These are phyloP conservation scores for Pedetes capensis DNA, from an alignment of 2,113 vertebrate genomes.

Conservation along the genomic window DNA sequence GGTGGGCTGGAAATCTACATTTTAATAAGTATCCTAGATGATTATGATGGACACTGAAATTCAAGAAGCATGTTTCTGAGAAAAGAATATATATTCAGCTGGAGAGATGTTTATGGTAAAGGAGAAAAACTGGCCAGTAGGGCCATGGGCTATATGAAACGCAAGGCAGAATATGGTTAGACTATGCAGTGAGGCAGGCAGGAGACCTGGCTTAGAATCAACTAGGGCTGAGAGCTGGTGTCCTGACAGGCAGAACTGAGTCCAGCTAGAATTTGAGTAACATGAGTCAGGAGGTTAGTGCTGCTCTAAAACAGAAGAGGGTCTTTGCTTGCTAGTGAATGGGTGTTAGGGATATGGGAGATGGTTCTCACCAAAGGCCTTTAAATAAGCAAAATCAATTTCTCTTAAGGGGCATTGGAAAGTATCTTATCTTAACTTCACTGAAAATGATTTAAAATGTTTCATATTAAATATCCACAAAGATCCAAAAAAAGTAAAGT, in stretches of 20 bases:
- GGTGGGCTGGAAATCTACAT: neutral
- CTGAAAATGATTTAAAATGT: conserved; percentile 28
- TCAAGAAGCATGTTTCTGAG: neutral
- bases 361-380: neutral
- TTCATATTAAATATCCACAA: conserved; percentile 30
- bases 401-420: neutral
- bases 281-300: neutral
- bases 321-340: neutral
- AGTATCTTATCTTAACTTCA: conserved; percentile 1
- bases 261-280: neutral
- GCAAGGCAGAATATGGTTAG: neutral
- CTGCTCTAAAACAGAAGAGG: neutral
- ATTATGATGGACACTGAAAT: neutral
- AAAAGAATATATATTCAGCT: neutral
- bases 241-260: neutral
- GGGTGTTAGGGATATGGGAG: neutral
- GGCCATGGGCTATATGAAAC: neutral
- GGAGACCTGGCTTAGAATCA: neutral
- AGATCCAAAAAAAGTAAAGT: conserved; percentile 31
- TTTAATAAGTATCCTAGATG: neutral
- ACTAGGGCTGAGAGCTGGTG: neutral
- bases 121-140: neutral
- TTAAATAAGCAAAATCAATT: neutral
- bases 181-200: neutral
- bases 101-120: neutral